These are phyloP conservation scores for Eutrigla gurnardus DNA, from an alignment of 2,797 vertebrate species.

Conservation along the genomic window DNA sequence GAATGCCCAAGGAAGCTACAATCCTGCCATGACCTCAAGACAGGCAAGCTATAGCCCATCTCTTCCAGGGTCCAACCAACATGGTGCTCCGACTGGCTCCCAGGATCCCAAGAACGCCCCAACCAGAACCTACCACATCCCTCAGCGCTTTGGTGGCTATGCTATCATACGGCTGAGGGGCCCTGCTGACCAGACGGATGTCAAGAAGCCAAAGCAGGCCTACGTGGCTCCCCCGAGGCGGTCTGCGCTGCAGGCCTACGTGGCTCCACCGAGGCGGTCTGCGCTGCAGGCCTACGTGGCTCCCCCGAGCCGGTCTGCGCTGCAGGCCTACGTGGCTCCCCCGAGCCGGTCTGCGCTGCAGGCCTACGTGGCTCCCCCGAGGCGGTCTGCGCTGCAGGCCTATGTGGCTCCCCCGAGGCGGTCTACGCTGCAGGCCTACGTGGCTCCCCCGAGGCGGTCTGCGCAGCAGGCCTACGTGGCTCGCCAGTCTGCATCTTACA, in stretches of 20 bases:
- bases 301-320: not conserved
- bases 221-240: not conserved
- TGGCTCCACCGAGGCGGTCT: too few relatives aligned
- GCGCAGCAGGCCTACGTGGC: not conserved
- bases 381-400: too few relatives aligned
- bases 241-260: too few relatives aligned
- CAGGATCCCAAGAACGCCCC: not conserved
- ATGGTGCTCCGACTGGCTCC: too few relatives aligned
- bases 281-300: not conserved
- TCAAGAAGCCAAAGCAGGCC: slow-evolving; percentile 1
- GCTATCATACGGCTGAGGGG: slow-evolving; percentile 47
- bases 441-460: not conserved
- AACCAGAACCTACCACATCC: slow-evolving; percentile 33
- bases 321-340: not conserved
- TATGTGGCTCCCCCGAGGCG: not conserved
- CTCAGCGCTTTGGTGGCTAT: slow-evolving; percentile 25
- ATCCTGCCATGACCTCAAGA: too few relatives aligned
- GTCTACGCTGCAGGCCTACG: accelerated
- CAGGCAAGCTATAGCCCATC: too few relatives aligned
- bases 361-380: not conserved
- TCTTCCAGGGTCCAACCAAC: too few relatives aligned
- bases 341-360: not conserved
- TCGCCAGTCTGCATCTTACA: not conserved
- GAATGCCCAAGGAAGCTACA: too few relatives aligned
- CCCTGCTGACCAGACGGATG: not conserved